phyloP scores from a whole-genome alignment of 2,113 vertebrate species.

The Zapornia atra region DNA sequence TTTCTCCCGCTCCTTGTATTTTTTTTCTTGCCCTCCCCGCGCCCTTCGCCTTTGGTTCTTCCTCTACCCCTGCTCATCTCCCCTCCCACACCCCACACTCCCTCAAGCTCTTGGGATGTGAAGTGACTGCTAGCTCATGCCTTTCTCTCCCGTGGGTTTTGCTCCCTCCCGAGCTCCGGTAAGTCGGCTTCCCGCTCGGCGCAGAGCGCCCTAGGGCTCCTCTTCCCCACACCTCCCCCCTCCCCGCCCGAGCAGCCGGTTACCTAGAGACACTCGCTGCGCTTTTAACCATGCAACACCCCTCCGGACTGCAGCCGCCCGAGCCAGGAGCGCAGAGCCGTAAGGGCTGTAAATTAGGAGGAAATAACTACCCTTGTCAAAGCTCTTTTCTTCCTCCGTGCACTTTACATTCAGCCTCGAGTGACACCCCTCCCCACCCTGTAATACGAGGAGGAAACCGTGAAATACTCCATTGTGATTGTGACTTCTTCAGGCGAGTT shows the following conservation, averaged over 20 bases:
- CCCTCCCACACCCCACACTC: too few species aligned
- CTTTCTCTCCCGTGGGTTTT: not conserved
- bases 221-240: not conserved
- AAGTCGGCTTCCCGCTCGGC: not conserved
- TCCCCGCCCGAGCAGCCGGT: not conserved
- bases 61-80: too few species aligned
- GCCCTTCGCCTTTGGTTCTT: not conserved
- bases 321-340: slow-evolving; percentile 76
- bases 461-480: slow-evolving; percentile 78
- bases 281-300: slow-evolving; percentile 69
- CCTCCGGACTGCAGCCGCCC: slow-evolving; percentile 61
- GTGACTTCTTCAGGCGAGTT: slow-evolving; percentile 75
- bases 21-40: not conserved
- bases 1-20: not conserved
- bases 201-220: slow-evolving; percentile 28
- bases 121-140: not conserved
- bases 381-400: slow-evolving; percentile 69
- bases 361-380: slow-evolving; percentile 80
- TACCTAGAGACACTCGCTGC: slow-evolving; percentile 76
- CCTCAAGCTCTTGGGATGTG: not conserved
- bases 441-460: slow-evolving; percentile 77
- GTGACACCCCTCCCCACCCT: slow-evolving; percentile 72
- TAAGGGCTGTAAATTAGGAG: slow-evolving; percentile 87
- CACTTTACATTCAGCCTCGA: slow-evolving; percentile 71
- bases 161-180: not conserved